Base-by-base conservation (phyloP, 2,888 invertebrate genomes). In the Drosophila testacea region DNA sequence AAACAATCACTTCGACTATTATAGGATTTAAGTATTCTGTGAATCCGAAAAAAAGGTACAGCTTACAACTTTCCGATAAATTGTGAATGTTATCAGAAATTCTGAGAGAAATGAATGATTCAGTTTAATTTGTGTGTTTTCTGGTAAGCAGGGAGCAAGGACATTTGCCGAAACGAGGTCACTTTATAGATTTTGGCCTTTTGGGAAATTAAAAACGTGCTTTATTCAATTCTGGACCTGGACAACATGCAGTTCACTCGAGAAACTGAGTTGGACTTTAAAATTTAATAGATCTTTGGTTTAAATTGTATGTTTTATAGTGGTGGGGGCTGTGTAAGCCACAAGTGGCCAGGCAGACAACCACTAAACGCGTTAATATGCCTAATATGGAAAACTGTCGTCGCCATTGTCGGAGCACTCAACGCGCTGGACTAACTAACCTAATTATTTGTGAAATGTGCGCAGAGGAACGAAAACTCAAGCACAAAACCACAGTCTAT, bases 381-480 rank as follows among this genome's bases (percentile, higher is more conserved):
- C 67, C 80, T 80, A 79, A 77, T 77, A 77, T 80, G 77, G 63
- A 75, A 76, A 67, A 63, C 65, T 57, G 77, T 66, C 36, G 51
- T 46, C 64, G 60, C 73, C 63, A 69, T 62, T 78, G 85, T 66
- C 63, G 38, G 48, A 48, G 52, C 76, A 79, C 70, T 61, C 76
- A 69, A 47, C 64, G 54, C 68, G 77, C 54, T 42, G 47, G 68
- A 74, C 88, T 83, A 88, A 88, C 83, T 83, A 83, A 83, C 81
- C 83, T 88, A 88, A 83, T 83, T 83, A 83, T 75, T 88, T 83
- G 79, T 66, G 63, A 87, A 87, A 81, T 79, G 79, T 62, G 64
- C 63, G 62, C 63, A 51, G 52, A 48, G 55, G 42, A 55, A 55
- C 27, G 44, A 55, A 55, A 59, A 47, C 52, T 56, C 47, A 54